Evolutionary conservation across 1,140 invertebrate genomes (phyloP), one percentile per base, ranked within the genome.

Genomic region (Apolygus lucorum): DNA sequence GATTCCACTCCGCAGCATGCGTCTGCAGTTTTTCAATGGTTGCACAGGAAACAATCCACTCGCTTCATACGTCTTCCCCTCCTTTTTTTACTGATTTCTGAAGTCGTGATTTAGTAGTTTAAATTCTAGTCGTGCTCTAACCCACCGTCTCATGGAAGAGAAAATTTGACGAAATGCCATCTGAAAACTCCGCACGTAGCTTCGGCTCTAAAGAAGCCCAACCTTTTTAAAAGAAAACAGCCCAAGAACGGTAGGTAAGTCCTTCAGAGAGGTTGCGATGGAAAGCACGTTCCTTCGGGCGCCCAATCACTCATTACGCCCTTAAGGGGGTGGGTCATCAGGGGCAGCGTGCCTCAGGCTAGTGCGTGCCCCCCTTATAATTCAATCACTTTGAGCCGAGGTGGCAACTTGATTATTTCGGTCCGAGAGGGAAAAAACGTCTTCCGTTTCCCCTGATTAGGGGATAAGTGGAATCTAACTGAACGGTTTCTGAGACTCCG

Each of bases 81-180:
- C n/a, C n/a, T n/a, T n/a, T n/a, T n/a, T n/a, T n/a, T n/a, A n/a
- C n/a, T n/a, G n/a, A n/a, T n/a, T n/a, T n/a, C n/a, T n/a, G n/a
- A n/a, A n/a, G n/a, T n/a, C n/a, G n/a, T 49, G 34, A 49, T 49
- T 49, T 49, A 49, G 34, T 49, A 49, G 34, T 49, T 49, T 49
- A 49, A 49, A 49, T 49, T 49, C 34, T 17, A 17, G 34, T 49
- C 34, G 8, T 49, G 8, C 34, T 49, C 8, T 49, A 8, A 49
- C 34, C 8, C 8, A 11, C 17, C 34, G 8, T 49, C 17, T 49
- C 17, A 11, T 17, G 8, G 8, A 8, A 11, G 34, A 49, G 34
- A 49, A 49, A 49, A 49, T 49, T 49, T 49, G 34, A 49, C 34
- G 34, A 49, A 49, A 49, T 49, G 34, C 17, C 34, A 49, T 49